These are phyloP conservation scores for Stenopsyche tienmushanensis DNA, from an alignment of 1,140 invertebrate species.

Conservation along the genomic window DNA sequence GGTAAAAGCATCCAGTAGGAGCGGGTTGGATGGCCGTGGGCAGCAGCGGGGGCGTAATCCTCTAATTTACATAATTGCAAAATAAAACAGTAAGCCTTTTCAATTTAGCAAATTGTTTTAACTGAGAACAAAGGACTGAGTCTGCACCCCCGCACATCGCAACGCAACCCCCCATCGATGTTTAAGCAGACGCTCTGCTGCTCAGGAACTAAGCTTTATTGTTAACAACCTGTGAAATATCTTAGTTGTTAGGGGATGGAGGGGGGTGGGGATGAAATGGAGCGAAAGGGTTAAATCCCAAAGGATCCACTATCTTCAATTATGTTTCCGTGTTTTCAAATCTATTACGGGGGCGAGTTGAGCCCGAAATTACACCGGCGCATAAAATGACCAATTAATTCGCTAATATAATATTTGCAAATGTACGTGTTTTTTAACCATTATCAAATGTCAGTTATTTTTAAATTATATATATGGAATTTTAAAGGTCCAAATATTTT, in stretches of 20 bases:
- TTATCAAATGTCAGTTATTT: too few species aligned
- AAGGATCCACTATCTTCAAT: conserved; percentile 34
- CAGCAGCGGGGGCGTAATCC: conserved; percentile 28
- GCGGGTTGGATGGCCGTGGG: not conserved
- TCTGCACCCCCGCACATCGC: not conserved
- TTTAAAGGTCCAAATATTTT: too few species aligned
- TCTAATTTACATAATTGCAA: conserved; percentile 41
- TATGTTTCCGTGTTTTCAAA: conserved; percentile 12
- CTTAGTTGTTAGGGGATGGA: not conserved
- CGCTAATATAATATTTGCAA: too few species aligned
- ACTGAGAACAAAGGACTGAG: conserved; percentile 38
- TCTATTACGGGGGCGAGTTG: not conserved
- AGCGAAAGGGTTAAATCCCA: conserved; percentile 26
- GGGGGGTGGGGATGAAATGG: not conserved
- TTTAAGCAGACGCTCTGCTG: not conserved
- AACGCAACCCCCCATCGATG: not conserved
- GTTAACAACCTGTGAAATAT: conserved; percentile 32
- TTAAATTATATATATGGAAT: too few species aligned
- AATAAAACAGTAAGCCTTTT: conserved; percentile 43
- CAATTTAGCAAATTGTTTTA: conserved; percentile 42
- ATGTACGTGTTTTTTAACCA: too few species aligned
- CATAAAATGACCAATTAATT: too few species aligned
- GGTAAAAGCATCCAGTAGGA: conserved; percentile 10
- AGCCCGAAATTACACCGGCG: not conserved
- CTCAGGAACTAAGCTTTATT: conserved; percentile 9